Evolutionary conservation across 2,888 invertebrate genomes (phyloP), one percentile per base, ranked within the genome.

Genomic region (Rhagium mordax): DNA sequence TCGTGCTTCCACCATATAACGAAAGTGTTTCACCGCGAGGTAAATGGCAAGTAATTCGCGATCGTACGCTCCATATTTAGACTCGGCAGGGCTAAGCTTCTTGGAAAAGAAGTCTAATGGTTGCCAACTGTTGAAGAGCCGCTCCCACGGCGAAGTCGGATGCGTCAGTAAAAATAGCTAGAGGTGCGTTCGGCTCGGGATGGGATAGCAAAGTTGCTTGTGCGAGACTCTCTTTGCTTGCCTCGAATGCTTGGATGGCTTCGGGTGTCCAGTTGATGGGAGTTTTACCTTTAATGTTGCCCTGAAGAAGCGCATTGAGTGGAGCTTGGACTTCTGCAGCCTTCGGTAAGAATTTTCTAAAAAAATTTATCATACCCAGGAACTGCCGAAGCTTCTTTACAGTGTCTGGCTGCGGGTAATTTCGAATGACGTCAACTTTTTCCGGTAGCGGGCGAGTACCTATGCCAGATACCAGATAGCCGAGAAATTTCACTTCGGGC

Each of bases 391-490:
- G 47, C 8, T 62, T 15, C 5, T 21, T 2, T 16, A 49, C 65
- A 2, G 15, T 59, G 41, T 41, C 33, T 3, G 69, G 69, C n/a
- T 29, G 24, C 1, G 74, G 65, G 10, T 57, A 68, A 0, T 72
- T 29, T 29, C 2, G 1, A 3, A 74, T 72, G 0, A 69, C 65
- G 3, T 27, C 41, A 21, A 68, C 64, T 10, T 57, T 60, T 33
- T 74, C 74, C 2, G 55, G 33, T 13, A 62, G 20, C 0, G 74
- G 74, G 27, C n/a, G 33, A 13, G 55, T 53, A 15, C 71, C 67
- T 21, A 59, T 10, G 13, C 13, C 7, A 27, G 48, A 29, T 24
- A 71, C 48, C 2, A 24, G 7, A n/a, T 61, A 55, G 0, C 74
- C 68, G 1, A 74, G 20, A 33, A 74, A 74, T 48, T 49, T 70